Evolutionary conservation across 2,113 vertebrate genomes (phyloP), one percentile per base, ranked within the genome.

Genomic region (cat (Felis catus)): DNA sequence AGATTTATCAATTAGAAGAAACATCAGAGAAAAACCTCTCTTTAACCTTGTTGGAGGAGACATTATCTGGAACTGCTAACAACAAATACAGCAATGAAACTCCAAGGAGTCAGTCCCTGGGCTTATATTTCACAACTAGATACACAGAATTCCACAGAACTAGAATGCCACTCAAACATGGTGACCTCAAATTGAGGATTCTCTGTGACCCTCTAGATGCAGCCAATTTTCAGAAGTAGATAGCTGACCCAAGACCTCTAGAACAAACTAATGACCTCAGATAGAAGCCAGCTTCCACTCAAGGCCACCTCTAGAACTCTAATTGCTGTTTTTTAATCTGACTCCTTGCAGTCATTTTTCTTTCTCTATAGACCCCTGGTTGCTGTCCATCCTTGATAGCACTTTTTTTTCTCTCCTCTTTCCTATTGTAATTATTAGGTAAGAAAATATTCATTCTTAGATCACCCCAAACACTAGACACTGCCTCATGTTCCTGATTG

Each of bases 321-420:
- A 91, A 81, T 92, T 85, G 33, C 27, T 74, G 33, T 53, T 93
- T 96, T 94, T 92, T 93, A 82, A 96, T 84, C 90, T 80, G 33
- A 80, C 39, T 55, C 65, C 45, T 68, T 61, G 79, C 41, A 51
- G 93, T 88, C 53, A 96, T 83, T 89, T 65, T 66, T 51, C 25
- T 79, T 91, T 91, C 74, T 65, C 61, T 70, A 41, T 11, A 74
- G 83, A 81, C 39, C 16, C 25, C 12, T 74, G 61, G 27, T n/a
- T 81, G 3, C 48, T 95, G 31, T 91, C 39, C 63, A 89, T 21
- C 76, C 16, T 68, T 51, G 79, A 78, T 4, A 48, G 31, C 18
- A 53, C 3, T 61, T 41, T 21, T 76, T 82, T 85, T 85, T 70
- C 36, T 94, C 70, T 96, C 71, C 86, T 93, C 61, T 97, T 86